Evolutionary conservation across 2,888 invertebrate genomes (phyloP), one percentile per base, ranked within the genome.

Genomic region (Labia minor): DNA sequence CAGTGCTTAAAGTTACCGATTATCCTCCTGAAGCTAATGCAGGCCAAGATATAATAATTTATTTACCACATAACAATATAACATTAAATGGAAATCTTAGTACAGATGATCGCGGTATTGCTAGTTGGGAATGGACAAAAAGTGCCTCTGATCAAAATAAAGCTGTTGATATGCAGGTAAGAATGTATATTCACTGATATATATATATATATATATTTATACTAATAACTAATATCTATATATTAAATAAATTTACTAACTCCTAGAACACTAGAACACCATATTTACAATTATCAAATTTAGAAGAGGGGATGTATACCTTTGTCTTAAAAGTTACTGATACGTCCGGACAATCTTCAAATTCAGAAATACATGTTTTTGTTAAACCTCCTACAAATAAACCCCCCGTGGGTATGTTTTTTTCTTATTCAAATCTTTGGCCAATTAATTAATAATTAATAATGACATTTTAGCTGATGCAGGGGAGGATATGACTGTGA

Each of bases 1-100:
- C 90, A 1, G 94, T 95, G 14, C 79, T 94, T 18, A 92, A 94
- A 80, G 90, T 90, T 72, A 92, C 87, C 0, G 96, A 97, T 76
- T 96, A 96, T 79, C 95, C 95, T 0, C 96, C 96, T 0, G 92
- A 92, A 76, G 95, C 95, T 0, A 95, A 95, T 81, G 95, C 95
- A 63, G 92, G 95, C 0, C 85, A 92, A 75, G 91, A 95, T 72
- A 87, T 90, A 61, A 91, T 96, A 68, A 86, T 96, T 72, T 92
- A 92, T 79, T 81, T 96, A 67, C 96, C 96, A 0, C 89, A 90
- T 75, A 94, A 92, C 75, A 86, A 86, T 73, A 84, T 94, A 10
- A 90, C 89, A 0, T 80, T 97, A 20, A 93, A 92, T 76, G 96
- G 95, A 2, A 95, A 90, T 73, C 81, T 89, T 68, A 95, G 95